Conservation (phyloP, 2,113 vertebrate genomes). For the Syrrhaptes paradoxus region DNA sequence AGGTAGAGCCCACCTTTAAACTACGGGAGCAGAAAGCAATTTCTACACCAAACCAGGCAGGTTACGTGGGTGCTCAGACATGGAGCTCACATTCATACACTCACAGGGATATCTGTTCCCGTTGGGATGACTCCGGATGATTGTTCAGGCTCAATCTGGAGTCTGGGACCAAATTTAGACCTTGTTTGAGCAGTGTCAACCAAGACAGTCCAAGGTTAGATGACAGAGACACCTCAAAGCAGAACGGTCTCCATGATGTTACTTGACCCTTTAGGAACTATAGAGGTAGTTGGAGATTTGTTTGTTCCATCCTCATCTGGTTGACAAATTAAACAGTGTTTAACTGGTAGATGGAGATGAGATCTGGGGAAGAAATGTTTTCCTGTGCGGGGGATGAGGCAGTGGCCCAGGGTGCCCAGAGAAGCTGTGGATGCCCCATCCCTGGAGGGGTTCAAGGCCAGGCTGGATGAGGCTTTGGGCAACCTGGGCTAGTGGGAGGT, state of each 20-base stretch:
- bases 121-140: not conserved
- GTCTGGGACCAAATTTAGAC: not conserved
- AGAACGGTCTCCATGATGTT: not conserved
- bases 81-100: not conserved
- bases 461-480: no score
- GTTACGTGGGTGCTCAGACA: not conserved
- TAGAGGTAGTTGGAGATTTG: fast-evolving
- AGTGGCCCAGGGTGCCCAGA: no score
- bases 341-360: no score
- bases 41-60: not conserved
- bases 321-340: not conserved
- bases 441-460: no score
- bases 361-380: no score
- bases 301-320: no score
- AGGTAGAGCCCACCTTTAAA: not conserved
- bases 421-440: no score
- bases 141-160: not conserved
- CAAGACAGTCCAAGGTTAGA: not conserved
- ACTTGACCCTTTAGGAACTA: not conserved
- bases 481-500: no score
- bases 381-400: no score
- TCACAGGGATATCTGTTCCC: not conserved
- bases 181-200: not conserved
- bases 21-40: not conserved
- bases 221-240: not conserved